phyloP scores from a whole-genome alignment of 1,140 invertebrate genomes.

The Drosophila athabasca region DNA sequence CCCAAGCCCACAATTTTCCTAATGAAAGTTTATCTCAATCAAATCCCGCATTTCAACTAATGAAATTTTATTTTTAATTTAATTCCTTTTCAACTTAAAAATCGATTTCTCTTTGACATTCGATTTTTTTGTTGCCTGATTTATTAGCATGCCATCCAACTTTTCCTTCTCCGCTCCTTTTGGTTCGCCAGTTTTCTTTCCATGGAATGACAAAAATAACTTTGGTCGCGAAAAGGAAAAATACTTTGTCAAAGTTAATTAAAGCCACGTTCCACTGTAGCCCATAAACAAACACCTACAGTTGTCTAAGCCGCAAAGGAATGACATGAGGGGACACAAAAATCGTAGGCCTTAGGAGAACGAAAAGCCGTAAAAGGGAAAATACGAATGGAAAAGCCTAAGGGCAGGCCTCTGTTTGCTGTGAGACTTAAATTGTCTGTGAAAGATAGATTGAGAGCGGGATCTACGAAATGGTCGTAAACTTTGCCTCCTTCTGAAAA shows the following conservation, averaged over 20 bases:
- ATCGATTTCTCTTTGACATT: constrained; percentile 27
- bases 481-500: constrained; percentile 55
- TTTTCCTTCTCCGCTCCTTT: constrained; percentile 6
- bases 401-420: constrained; percentile 25
- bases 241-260: constrained; percentile 62
- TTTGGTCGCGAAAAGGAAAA: constrained; percentile 5
- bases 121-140: constrained; percentile 13
- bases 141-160: constrained; percentile 22
- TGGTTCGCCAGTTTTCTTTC: constrained; percentile 19
- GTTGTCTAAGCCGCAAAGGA: constrained; percentile 18
- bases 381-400: constrained; percentile 20
- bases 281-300: constrained; percentile 57
- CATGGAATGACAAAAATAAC: constrained; percentile 22
- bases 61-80: not conserved
- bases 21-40: too few species aligned
- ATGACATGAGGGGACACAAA: constrained; percentile 30
- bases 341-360: constrained; percentile 36
- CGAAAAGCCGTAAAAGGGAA: constrained; percentile 26
- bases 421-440: constrained; percentile 57
- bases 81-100: constrained; percentile 9
- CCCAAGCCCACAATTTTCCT: too few species aligned
- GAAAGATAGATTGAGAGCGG: constrained; percentile 61
- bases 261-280: constrained; percentile 48
- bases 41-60: too few species aligned
- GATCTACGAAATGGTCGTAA: constrained; percentile 49